Evolutionary conservation across 2,888 invertebrate genomes (phyloP), one percentile per base, ranked within the genome.

Genomic region (Heliconius erato): DNA sequence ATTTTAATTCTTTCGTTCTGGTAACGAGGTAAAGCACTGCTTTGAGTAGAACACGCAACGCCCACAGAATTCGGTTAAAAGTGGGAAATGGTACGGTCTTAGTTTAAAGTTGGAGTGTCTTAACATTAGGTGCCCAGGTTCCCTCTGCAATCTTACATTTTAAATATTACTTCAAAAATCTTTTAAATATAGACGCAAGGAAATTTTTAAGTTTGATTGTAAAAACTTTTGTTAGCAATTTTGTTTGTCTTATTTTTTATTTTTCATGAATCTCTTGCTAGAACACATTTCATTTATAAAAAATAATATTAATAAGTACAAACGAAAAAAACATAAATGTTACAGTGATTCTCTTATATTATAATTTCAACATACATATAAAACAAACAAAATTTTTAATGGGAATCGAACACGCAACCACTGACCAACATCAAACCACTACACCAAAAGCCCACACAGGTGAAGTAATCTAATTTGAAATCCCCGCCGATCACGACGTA

Each of bases 401-500:
- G 12, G 12, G 12, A 11, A 0, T 63, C 63, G n/a, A 63, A n/a
- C 12, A 28, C 16, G 16, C 16, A 63, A 28, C 9, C 16, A 9
- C 65, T 5, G 40, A 74, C 28, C 1, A 35, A 32, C 6, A 63
- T 14, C 6, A 14, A 0, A n/a, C 76, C 35, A 76, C n/a, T 59
- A 23, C 7, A 54, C 59, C 32, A 76, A 0, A 59, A 3, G 54
- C 6, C 9, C n/a, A 35, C 14, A 26, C 14, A 19, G 26, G 26
- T 67, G 28, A 63, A 67, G 32, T 74, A 74, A 32, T 67, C 80
- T 74, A 80, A 80, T 80, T 74, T 65, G 32, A 80, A 80, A 74
- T 49, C 74, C 72, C 23, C 23, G 44, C 28, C 44, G 49, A 80
- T 80, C 40, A 74, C 67, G 63, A 76, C 63, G 54, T 74, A 63